Base-by-base conservation (phyloP, 2,113 vertebrate species). In the Triplophysa tibetana region DNA sequence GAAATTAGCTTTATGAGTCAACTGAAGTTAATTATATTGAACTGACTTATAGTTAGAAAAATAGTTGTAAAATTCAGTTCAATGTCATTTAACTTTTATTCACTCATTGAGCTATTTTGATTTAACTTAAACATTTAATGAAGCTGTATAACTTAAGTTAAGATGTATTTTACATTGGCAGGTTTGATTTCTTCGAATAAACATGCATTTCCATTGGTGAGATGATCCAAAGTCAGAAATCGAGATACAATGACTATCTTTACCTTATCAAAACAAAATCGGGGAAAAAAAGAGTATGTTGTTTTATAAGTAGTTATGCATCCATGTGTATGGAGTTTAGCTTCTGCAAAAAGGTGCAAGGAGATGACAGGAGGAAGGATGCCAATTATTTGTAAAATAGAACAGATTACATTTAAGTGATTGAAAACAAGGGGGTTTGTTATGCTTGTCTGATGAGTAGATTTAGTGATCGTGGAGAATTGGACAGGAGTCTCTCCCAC, bases 121-220 rank as follows among this genome's bases (percentile, higher is more conserved):
- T 33, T 33, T 38, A 38, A 7, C 33, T 38, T 38, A 29, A 29
- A 4, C 3, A 29, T 29, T 29, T 29, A 29, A 29, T 29, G 29
- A 29, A 29, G 29, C 4, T 29, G 29, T 29, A 4, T 96, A 94
- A 96, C 94, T 43, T 43, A 43, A 43, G 4, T 29, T 29, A 5
- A 5, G 4, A 5, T 33, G 33, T 0, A 7, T 38, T 38, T 38
- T 95, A 92, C 92, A 91, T 93, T 93, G 93, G 92, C 92, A 90
- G 88, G 91, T 66, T 68, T 50, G 24, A 24, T 70, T 50, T 60
- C 68, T 56, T 75, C 24, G 33, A 79, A 61, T 21, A 70, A 75
- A 69, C 64, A 79, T 61, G 45, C 41, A 38, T 75, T 73, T n/a
- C 52, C 41, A 41, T 61, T 38, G 9, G 64, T 65, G 52, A 82